Percentiles rank a stretch among this genome's conserved stretches.
Conservation (phyloP, 2,113 vertebrate genomes). For the Tamias sibiricus region DNA sequence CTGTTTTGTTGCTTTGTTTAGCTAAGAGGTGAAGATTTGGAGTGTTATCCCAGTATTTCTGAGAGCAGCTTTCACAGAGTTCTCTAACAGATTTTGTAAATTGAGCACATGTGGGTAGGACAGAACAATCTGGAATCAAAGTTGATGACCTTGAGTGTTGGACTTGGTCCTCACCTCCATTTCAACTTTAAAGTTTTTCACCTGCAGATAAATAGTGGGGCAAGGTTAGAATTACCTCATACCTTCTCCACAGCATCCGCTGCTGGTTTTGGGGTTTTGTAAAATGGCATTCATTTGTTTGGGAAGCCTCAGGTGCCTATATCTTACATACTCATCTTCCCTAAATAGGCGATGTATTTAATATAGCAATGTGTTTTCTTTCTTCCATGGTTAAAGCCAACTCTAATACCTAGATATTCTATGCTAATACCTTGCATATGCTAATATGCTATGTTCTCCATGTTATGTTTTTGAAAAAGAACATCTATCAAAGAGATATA, state of each 20-base stretch:
- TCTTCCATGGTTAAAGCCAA: neutral
- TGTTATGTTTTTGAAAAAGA: neutral
- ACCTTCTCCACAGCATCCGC: neutral
- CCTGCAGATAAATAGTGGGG: neutral
- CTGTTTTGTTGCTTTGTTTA: constrained; percentile 67
- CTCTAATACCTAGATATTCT: neutral
- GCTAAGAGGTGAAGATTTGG: constrained; percentile 46
- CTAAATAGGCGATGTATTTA: neutral
- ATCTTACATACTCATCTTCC: neutral
- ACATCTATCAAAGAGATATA: constrained; percentile 6
- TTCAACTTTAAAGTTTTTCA: neutral
- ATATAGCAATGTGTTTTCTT: neutral
- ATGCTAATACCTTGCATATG: neutral
- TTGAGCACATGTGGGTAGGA: neutral
- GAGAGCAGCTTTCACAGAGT: neutral
- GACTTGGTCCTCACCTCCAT: neutral
- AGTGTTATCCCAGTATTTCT: neutral
- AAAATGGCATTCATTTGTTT: neutral
- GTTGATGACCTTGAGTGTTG: neutral
- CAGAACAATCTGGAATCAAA: neutral
- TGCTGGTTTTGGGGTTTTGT: neutral
- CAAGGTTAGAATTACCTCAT: too few relatives aligned
- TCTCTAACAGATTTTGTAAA: neutral
- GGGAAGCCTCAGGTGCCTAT: neutral
- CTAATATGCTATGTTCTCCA: neutral